phyloP scores from a whole-genome alignment of 1,140 invertebrate species.

The Formica selysi region DNA sequence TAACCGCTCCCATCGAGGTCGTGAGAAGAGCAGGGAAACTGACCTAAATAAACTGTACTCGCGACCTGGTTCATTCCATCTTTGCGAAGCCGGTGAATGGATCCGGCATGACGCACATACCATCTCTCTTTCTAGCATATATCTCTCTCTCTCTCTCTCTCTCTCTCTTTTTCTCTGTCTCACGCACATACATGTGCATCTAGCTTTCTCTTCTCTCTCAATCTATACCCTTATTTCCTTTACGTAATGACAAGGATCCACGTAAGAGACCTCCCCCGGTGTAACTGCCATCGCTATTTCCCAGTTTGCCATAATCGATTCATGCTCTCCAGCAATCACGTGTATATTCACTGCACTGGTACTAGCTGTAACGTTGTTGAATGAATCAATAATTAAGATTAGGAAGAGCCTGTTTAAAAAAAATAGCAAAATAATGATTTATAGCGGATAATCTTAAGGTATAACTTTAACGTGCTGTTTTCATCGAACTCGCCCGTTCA shows the following conservation, averaged over 20 bases:
- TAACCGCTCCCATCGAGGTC: conserved; percentile 71
- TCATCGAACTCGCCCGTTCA: too few species aligned
- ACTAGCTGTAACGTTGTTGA: background rate
- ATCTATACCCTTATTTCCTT: conserved; percentile 74
- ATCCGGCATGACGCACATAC: conserved; percentile 80
- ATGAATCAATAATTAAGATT: conserved; percentile 15
- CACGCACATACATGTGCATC: conserved; percentile 1
- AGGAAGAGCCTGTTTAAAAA: background rate
- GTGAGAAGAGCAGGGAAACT: conserved; percentile 74
- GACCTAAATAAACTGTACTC: conserved; percentile 78
- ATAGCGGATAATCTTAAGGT: background rate
- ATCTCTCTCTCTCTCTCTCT: conserved; percentile 17
- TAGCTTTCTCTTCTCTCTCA: conserved; percentile 17
- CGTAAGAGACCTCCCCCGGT: conserved; percentile 57
- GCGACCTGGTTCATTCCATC: conserved; percentile 74
- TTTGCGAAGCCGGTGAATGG: conserved; percentile 81
- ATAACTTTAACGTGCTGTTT: background rate
- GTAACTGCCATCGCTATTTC: conserved; percentile 41
- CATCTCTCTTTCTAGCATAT: conserved; percentile 33
- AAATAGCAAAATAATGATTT: background rate
- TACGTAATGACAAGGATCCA: conserved; percentile 67
- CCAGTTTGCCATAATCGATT: conserved; percentile 47
- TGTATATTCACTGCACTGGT: background rate
- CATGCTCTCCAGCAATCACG: conserved; percentile 22
- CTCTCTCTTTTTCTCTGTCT: background rate